A percentile compares a stretch with the other conserved stretches of the same genome.
phyloP scores from a whole-genome alignment of 2,797 vertebrate species.

The Emys orbicularis region DNA sequence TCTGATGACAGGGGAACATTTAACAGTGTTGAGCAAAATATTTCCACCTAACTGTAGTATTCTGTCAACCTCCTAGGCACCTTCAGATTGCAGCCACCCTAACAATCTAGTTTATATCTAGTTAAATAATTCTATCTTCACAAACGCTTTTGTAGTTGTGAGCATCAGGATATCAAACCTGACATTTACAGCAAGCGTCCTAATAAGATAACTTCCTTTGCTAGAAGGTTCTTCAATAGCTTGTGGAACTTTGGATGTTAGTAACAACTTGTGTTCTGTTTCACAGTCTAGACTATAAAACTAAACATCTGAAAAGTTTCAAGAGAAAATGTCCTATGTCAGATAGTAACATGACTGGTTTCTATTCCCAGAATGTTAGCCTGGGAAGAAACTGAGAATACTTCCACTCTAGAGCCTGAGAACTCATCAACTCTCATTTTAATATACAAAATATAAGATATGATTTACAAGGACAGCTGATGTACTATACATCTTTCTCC shows the following conservation, averaged over 20 bases:
- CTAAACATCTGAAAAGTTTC: background rate
- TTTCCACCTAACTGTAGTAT: background rate
- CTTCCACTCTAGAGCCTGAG: constrained; percentile 6
- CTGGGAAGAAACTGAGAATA: background rate
- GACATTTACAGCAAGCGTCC: background rate
- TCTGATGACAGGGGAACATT: background rate
- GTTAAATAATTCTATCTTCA: background rate
- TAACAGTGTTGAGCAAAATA: background rate
- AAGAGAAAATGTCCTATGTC: background rate
- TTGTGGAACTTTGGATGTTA: background rate
- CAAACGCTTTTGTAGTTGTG: background rate
- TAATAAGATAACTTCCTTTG: background rate
- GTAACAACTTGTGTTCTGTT: background rate
- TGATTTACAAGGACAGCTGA: constrained; percentile 31
- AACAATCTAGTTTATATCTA: background rate
- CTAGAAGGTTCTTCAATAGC: background rate
- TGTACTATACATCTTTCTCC: constrained; percentile 15
- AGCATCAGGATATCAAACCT: background rate
- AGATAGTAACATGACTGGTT: background rate
- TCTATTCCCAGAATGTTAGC: background rate
- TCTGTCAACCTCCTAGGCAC: background rate
- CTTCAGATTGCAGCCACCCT: background rate
- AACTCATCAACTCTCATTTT: constrained; percentile 4
- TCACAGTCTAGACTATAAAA: constrained; percentile 8
- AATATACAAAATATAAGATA: background rate